These are phyloP conservation scores for Lordiphosa clarofinis DNA, from an alignment of 1,140 invertebrate species.

Conservation along the genomic window DNA sequence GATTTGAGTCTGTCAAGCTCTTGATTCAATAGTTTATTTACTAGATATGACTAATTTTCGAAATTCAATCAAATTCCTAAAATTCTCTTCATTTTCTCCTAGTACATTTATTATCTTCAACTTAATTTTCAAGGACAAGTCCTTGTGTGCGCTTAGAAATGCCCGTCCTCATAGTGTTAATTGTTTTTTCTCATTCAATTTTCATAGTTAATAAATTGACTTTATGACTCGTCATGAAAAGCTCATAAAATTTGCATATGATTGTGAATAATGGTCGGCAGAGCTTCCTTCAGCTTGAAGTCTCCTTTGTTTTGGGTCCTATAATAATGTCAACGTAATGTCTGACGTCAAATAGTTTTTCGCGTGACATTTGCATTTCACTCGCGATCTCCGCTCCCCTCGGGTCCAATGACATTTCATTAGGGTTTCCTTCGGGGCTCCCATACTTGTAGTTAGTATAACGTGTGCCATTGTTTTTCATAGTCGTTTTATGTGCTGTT, in stretches of 20 bases:
- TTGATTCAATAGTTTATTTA: too few relatives aligned
- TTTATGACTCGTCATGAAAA: constrained; percentile 59
- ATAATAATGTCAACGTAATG: constrained; percentile 74
- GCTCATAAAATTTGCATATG: constrained; percentile 67
- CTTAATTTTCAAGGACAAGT: too few relatives aligned
- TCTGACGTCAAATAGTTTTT: constrained; percentile 75
- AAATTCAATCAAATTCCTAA: too few relatives aligned
- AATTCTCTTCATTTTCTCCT: too few relatives aligned
- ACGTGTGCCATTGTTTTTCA: constrained; percentile 73
- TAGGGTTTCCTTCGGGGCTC: constrained; percentile 33
- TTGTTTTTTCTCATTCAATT: constrained; percentile 60
- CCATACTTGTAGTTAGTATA: constrained; percentile 21
- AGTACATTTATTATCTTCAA: too few relatives aligned
- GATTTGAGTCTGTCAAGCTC: too few relatives aligned
- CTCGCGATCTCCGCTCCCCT: constrained; percentile 20
- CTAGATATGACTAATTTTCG: too few relatives aligned
- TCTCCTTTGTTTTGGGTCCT: constrained; percentile 31
- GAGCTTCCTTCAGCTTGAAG: constrained; percentile 20
- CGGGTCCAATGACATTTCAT: constrained; percentile 74
- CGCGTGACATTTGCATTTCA: constrained; percentile 77
- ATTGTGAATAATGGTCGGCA: constrained; percentile 29
- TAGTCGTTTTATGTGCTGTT: constrained; percentile 76
- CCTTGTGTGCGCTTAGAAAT: constrained; percentile 20
- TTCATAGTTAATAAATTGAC: constrained; percentile 64
- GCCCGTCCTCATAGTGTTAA: constrained; percentile 39